Evolutionary conservation across 2,113 vertebrate genomes (phyloP).

Genomic region (Brachyhypopomus occidentalis): DNA sequence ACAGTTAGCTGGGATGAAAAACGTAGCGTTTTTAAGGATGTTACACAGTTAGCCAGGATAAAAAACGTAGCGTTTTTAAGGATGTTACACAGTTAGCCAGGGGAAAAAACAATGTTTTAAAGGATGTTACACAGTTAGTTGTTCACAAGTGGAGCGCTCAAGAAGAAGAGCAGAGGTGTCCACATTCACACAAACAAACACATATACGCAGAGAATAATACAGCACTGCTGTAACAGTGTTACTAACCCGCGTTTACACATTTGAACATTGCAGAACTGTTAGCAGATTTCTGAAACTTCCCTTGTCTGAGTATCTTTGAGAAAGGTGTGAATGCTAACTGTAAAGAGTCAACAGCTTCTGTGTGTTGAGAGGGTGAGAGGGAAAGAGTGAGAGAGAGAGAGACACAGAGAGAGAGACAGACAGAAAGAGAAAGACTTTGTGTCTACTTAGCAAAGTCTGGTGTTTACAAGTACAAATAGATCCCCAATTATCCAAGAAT

Average conservation of each 20-base stretch:
- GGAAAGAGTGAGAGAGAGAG: not conserved
- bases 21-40: not conserved
- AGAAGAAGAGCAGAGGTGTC: not conserved
- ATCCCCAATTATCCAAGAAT: slow-evolving; percentile 1
- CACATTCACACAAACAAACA: slow-evolving; percentile 3
- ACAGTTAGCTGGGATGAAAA: not conserved
- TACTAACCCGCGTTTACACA: not conserved
- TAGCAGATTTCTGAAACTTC: slow-evolving; percentile 15
- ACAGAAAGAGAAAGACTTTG: not conserved
- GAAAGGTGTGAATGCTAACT: not conserved
- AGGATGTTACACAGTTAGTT: not conserved
- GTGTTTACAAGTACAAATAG: slow-evolving; percentile 15
- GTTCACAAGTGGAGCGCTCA: not conserved
- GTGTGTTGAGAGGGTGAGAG: not conserved
- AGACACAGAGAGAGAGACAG: not conserved
- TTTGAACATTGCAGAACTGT: slow-evolving; percentile 22
- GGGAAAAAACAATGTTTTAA: too few relatives aligned
- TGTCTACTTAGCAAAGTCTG: not conserved
- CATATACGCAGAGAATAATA: not conserved
- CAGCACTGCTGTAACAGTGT: not conserved
- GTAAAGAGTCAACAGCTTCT: slow-evolving; percentile 20
- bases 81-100: too few relatives aligned
- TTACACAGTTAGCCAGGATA: not conserved
- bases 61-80: too few relatives aligned
- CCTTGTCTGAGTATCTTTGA: not conserved